phyloP scores from a whole-genome alignment of 2,113 vertebrate genomes.

The Seriola rivoliana region DNA sequence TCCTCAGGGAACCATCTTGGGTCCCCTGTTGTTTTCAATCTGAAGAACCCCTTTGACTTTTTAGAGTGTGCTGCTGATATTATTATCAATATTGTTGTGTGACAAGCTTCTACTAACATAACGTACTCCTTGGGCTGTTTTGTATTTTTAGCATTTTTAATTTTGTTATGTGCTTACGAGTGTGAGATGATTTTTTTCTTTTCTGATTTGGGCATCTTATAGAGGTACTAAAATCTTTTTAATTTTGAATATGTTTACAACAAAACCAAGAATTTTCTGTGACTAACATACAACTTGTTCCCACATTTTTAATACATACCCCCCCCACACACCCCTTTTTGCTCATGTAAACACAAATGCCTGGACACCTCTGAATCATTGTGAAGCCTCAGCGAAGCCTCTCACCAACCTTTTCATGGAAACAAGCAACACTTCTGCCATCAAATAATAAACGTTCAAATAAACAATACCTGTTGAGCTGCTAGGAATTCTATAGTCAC shows the following conservation, averaged over 20 bases:
- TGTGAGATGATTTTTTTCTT: slow-evolving; percentile 48
- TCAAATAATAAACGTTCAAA: slow-evolving; percentile 6
- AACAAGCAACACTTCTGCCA: slow-evolving; percentile 40
- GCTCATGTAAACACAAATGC: slow-evolving; percentile 24
- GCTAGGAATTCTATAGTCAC: slow-evolving; percentile 34
- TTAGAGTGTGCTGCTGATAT: slow-evolving; percentile 61
- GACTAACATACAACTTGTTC: slow-evolving; percentile 45
- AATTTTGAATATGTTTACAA: slow-evolving; percentile 62
- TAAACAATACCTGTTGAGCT: slow-evolving; percentile 14
- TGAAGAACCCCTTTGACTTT: slow-evolving; percentile 68
- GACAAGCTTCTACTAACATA: slow-evolving; percentile 77
- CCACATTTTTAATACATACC: slow-evolving; percentile 52
- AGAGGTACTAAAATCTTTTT: slow-evolving; percentile 44
- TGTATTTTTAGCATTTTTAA: slow-evolving; percentile 71
- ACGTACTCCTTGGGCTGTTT: slow-evolving; percentile 75
- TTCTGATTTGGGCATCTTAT: slow-evolving; percentile 58
- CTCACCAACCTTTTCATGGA: slow-evolving; percentile 5
- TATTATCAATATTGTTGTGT: slow-evolving; percentile 77
- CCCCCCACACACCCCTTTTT: slow-evolving; percentile 20
- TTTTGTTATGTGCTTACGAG: slow-evolving; percentile 68
- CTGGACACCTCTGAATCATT: slow-evolving; percentile 38
- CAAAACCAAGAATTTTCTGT: slow-evolving; percentile 51
- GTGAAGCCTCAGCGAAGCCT: slow-evolving; percentile 1
- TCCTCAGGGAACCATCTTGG: slow-evolving; percentile 55
- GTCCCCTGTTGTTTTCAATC: slow-evolving; percentile 46